Conservation (phyloP, 2,113 vertebrate species). For the Tetraodon nigroviridis region DNA sequence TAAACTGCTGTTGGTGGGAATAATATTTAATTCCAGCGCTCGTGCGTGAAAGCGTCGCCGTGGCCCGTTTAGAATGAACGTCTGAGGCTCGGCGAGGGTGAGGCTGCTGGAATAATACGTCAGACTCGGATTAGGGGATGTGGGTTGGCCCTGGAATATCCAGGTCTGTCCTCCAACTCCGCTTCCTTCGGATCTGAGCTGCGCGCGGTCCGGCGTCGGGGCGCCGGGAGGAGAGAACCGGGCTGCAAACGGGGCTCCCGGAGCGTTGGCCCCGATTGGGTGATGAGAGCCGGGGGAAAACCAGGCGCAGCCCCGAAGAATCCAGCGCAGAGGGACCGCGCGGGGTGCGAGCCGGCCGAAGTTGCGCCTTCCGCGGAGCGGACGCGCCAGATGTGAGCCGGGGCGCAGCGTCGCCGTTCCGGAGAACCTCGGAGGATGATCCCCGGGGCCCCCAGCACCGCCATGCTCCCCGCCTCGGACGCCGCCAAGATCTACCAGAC, state of each 20-base stretch:
- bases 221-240: slow-evolving; percentile 25
- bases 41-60: background rate
- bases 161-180: slow-evolving; percentile 48
- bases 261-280: background rate
- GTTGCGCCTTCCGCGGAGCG: slow-evolving; percentile 18
- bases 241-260: slow-evolving; percentile 13
- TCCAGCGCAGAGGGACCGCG: no score
- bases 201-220: slow-evolving; percentile 31
- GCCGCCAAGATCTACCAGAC: slow-evolving; percentile 97
- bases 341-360: slow-evolving; percentile 21
- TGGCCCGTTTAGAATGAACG: background rate
- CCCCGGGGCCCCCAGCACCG: slow-evolving; percentile 71
- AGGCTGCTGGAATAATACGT: slow-evolving; percentile 35
- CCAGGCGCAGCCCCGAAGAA: background rate
- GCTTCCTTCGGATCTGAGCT: slow-evolving; percentile 47
- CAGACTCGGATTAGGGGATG: slow-evolving; percentile 61
- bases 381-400: slow-evolving; percentile 32
- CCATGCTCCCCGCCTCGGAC: slow-evolving; percentile 92
- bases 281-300: slow-evolving; percentile 29
- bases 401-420: slow-evolving; percentile 18
- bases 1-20: no score
- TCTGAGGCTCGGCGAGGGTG: slow-evolving; percentile 41
- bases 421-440: slow-evolving; percentile 57
- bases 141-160: slow-evolving; percentile 56
- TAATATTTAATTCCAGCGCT: no score